A percentile compares a stretch with the other conserved stretches of the same genome.
Evolutionary conservation across 2,113 vertebrate genomes (phyloP).

Genomic region (Phocoena phocoena): DNA sequence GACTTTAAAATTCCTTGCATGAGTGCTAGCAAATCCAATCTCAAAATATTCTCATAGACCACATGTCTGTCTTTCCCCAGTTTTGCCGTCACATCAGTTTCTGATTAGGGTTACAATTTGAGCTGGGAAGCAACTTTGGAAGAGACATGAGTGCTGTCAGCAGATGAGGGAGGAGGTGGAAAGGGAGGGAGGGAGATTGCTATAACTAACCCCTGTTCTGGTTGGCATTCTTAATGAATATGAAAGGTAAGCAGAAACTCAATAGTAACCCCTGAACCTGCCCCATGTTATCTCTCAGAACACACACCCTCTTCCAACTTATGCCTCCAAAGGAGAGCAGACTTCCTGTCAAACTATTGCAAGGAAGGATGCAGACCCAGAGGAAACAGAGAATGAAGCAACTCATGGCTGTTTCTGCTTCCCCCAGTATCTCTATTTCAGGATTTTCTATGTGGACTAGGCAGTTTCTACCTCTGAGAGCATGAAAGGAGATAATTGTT

Average conservation of each 20-base stretch:
- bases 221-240: conserved; percentile 47
- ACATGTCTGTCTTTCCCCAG: background rate
- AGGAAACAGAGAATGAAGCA: background rate
- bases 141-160: background rate
- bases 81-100: background rate
- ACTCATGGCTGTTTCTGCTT: background rate
- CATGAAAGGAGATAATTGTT: background rate
- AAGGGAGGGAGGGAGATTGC: background rate
- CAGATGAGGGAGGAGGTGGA: background rate
- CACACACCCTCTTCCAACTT: background rate
- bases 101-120: background rate
- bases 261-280: conserved; percentile 82
- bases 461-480: background rate
- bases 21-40: background rate
- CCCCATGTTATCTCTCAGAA: conserved; percentile 70
- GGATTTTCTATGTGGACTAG: background rate
- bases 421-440: background rate
- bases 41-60: background rate
- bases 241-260: conserved; percentile 78
- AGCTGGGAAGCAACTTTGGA: background rate
- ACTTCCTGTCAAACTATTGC: background rate
- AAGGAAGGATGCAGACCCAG: background rate
- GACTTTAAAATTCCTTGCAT: background rate
- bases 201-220: conserved; percentile 22
- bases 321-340: background rate